Evolutionary conservation across 2,797 vertebrate genomes (phyloP).

Genomic region (Manis crassicaudata): DNA sequence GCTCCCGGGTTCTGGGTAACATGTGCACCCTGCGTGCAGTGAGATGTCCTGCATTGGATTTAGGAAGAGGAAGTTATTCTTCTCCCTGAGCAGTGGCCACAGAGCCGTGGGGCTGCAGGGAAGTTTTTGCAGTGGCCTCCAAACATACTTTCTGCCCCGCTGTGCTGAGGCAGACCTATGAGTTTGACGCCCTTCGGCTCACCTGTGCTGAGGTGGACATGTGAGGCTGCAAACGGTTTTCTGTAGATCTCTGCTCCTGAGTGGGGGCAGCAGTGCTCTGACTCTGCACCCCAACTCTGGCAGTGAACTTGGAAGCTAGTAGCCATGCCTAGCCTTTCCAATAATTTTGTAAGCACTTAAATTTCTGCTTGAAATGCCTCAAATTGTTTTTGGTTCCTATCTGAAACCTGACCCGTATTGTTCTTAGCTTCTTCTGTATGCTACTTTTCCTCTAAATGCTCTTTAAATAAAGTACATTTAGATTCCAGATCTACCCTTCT

Average conservation of each 20-base stretch:
- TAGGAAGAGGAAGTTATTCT: background rate
- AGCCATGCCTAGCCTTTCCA: background rate
- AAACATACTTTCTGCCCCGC: background rate
- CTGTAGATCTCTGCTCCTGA: background rate
- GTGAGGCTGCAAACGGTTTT: background rate
- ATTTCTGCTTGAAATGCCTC: background rate
- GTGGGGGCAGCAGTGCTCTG: background rate
- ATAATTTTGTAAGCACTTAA: background rate
- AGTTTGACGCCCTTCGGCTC: background rate
- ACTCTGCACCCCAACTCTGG: too few relatives aligned
- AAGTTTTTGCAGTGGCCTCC: background rate
- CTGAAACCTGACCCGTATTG: background rate
- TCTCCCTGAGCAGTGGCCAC: too few relatives aligned
- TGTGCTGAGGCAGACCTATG: background rate
- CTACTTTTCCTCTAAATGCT: background rate
- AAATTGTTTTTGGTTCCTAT: background rate
- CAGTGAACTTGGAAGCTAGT: background rate
- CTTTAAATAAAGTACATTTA: background rate
- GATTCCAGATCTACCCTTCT: background rate
- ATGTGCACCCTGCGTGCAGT: background rate
- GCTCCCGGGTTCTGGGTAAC: background rate
- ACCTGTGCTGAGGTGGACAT: too few relatives aligned
- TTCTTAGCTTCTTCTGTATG: background rate
- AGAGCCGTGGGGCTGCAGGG: background rate
- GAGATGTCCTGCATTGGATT: background rate